phyloP scores from a whole-genome alignment of 2,113 vertebrate genomes.

The Semicossyphus pulcher region DNA sequence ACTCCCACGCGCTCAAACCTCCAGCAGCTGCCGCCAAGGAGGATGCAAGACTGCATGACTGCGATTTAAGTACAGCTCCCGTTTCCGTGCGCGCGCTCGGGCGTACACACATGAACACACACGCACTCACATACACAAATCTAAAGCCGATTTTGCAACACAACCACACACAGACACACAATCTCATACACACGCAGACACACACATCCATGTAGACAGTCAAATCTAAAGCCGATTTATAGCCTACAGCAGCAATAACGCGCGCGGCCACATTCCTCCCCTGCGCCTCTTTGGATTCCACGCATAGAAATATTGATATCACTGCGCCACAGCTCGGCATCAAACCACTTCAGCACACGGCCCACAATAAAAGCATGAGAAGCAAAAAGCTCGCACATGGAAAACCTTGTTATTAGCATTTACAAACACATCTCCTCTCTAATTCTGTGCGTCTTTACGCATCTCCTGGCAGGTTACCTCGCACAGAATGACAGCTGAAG shows the following conservation, averaged over 20 bases:
- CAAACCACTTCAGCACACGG: constrained; percentile 6
- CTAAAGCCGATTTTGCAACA: constrained; percentile 57
- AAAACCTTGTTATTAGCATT: background rate
- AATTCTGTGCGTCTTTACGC: constrained; percentile 63
- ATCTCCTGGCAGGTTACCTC: constrained; percentile 53
- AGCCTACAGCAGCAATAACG: constrained; percentile 58
- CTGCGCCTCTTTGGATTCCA: constrained; percentile 47
- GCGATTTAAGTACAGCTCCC: constrained; percentile 61
- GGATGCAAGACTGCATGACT: constrained; percentile 52
- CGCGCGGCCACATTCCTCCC: constrained; percentile 54
- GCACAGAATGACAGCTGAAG: constrained; percentile 62
- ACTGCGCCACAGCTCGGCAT: constrained; percentile 65
- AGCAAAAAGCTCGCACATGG: background rate
- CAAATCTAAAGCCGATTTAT: constrained; percentile 70
- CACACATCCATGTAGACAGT: constrained; percentile 23
- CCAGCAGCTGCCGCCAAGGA: constrained; percentile 53
- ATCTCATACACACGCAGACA: constrained; percentile 24
- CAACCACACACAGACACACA: constrained; percentile 23
- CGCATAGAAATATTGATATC: constrained; percentile 63
- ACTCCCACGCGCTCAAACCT: constrained; percentile 35
- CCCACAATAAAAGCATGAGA: background rate
- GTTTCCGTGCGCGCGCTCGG: constrained; percentile 42
- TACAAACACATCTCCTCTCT: constrained; percentile 9
- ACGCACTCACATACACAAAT: constrained; percentile 17
- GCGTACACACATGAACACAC: constrained; percentile 9